Percentiles rank a stretch among this genome's conserved stretches.
phyloP scores from a whole-genome alignment of 2,888 invertebrate genomes.

The Notodonta ziczac region DNA sequence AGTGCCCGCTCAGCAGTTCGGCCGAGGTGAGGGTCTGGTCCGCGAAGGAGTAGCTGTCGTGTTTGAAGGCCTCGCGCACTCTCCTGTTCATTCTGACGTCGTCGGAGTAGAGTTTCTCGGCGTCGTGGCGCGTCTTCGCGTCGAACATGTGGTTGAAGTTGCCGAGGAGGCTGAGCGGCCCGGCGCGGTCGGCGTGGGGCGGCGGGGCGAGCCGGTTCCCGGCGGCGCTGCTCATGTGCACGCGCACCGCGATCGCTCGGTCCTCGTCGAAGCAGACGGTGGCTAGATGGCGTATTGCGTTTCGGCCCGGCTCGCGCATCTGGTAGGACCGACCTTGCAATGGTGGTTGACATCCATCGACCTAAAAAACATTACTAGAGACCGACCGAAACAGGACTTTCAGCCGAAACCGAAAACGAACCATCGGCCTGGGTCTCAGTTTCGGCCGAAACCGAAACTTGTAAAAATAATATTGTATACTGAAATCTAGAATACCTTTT shows the following conservation, averaged over 20 bases:
- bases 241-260: conserved; percentile 50
- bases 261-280: conserved; percentile 71
- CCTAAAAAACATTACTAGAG: conserved; percentile 36
- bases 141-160: conserved; percentile 81
- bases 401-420: too few species aligned
- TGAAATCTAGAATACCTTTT: too few species aligned
- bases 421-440: too few species aligned
- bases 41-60: conserved; percentile 61
- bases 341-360: conserved; percentile 62
- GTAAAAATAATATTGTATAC: too few species aligned
- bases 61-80: conserved; percentile 60
- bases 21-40: conserved; percentile 62
- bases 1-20: conserved; percentile 54
- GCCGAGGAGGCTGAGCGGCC: conserved; percentile 71
- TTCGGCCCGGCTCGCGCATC: conserved; percentile 33
- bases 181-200: conserved; percentile 53
- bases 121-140: conserved; percentile 61
- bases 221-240: conserved; percentile 47
- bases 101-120: conserved; percentile 70
- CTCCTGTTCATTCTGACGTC: conserved; percentile 60
- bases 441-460: too few species aligned
- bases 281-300: conserved; percentile 60
- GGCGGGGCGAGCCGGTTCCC: conserved; percentile 44
- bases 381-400: too few species aligned
- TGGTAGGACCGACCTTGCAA: conserved; percentile 73